Evolutionary conservation across 2,888 invertebrate species (phyloP), one percentile per base, ranked within the genome.

Genomic region (Geophilus truncorum): DNA sequence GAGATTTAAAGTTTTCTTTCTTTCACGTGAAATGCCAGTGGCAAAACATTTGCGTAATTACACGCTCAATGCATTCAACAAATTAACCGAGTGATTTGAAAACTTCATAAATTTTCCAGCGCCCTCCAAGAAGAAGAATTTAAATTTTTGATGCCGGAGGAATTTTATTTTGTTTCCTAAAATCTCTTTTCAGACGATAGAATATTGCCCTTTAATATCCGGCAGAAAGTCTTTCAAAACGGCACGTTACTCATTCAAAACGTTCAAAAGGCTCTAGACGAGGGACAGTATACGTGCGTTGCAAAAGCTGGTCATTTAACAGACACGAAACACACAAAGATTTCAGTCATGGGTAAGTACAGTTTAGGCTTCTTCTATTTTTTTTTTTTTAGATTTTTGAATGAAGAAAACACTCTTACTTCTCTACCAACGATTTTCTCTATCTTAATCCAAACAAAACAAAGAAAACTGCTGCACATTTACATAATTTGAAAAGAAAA

Each of bases 231-330:
- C 3, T 34, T 76, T n/a, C 77, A 28, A 9, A 79, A 81, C 62
- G 81, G 81, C 25, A 81, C 81, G 12, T 51, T 81, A 18, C 23
- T 81, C 9, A 77, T 81, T 18, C 80, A 80, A 23, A 81, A 81
- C 23, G 77, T 81, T 9, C 80, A 81, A 77, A 36, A 80, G 5
- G 36, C 77, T 7, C 21, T 36, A 25, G 81, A 81, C 21, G 76
- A 77, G 12, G 81, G 81, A 7, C 36, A 40, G 34, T 81, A 81
- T 77, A 81, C 81, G 10, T 81, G 81, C 36, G 80, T 80, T 9
- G 80, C 81, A 7, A 34, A 80, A 32, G 77, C 70, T 1, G 25
- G 70, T 28, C 70, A 12, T 28, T 9, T 15, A 25, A 10, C 32
- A 6, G 78, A 80, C 21, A 62, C 45, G 21, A 57, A 62, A 28